phyloP scores from a whole-genome alignment of 2,113 vertebrate species.

The Cricetomys ansorgei region DNA sequence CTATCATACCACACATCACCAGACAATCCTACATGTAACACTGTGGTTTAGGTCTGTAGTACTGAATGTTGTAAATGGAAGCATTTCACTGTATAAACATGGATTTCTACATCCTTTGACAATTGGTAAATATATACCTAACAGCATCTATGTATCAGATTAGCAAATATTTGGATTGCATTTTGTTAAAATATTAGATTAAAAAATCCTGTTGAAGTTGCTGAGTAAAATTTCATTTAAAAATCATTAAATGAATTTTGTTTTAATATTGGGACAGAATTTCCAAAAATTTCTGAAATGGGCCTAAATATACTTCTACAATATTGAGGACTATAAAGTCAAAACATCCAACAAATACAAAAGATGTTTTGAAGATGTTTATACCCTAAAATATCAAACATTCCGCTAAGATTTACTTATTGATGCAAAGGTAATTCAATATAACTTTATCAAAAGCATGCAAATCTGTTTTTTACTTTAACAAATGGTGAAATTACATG shows the following conservation, averaged over 20 bases:
- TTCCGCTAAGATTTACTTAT: background rate
- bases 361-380: background rate
- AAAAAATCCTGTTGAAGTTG: background rate
- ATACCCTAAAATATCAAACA: background rate
- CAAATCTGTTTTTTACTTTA: background rate
- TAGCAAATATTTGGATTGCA: background rate
- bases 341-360: background rate
- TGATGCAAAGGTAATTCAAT: too few species aligned
- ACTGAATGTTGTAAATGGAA: background rate
- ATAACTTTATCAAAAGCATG: too few species aligned
- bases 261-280: background rate
- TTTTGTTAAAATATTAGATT: background rate
- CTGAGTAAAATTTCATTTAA: background rate
- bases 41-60: background rate
- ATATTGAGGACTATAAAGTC: background rate
- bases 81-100: background rate
- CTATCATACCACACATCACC: background rate
- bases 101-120: background rate
- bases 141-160: background rate
- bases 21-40: background rate
- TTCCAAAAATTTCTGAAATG: background rate
- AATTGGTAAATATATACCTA: background rate
- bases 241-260: background rate
- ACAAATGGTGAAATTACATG: background rate
- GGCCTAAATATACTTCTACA: too few species aligned